These are phyloP conservation scores for Gadopsis bispinosus DNA, from an alignment of 2,797 vertebrate species.

Conservation along the genomic window DNA sequence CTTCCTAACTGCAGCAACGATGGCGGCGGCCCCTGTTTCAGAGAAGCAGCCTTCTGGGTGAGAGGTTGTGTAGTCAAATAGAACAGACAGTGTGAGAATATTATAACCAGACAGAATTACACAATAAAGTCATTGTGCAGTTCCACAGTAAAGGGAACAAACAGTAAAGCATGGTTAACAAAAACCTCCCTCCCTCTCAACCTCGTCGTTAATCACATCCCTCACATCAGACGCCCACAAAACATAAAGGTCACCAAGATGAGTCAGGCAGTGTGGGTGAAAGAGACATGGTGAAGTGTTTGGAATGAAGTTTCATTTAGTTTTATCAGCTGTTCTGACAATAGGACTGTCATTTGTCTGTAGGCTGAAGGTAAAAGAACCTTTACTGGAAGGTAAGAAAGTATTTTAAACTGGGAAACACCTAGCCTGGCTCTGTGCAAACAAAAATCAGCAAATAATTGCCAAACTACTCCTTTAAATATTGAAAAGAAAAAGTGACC, in stretches of 20 bases:
- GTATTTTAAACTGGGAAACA: not conserved
- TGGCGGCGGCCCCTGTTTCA: too few species aligned
- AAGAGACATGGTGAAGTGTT: not conserved
- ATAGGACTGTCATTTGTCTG: not conserved
- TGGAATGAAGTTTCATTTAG: not conserved
- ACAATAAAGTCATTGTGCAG: too few species aligned
- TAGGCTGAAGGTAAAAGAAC: not conserved
- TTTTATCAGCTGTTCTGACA: not conserved
- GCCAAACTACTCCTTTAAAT: not conserved
- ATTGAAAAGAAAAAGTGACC: too few species aligned
- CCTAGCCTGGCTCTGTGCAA: too few species aligned
- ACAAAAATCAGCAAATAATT: too few species aligned
- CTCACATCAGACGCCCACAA: constrained; percentile 1
- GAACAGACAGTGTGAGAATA: too few species aligned
- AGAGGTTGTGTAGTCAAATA: too few species aligned
- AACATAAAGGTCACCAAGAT: constrained; percentile 42
- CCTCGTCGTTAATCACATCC: constrained; percentile 41
- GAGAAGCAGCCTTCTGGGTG: too few species aligned
- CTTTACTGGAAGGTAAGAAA: not conserved
- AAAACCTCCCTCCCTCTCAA: not conserved
- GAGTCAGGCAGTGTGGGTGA: not conserved
- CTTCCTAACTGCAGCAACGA: too few species aligned
- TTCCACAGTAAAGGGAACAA: too few species aligned
- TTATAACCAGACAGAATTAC: too few species aligned
- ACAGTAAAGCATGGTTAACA: too few species aligned